Conservation (phyloP, 1,140 invertebrate genomes). For the Penaeus indicus region DNA sequence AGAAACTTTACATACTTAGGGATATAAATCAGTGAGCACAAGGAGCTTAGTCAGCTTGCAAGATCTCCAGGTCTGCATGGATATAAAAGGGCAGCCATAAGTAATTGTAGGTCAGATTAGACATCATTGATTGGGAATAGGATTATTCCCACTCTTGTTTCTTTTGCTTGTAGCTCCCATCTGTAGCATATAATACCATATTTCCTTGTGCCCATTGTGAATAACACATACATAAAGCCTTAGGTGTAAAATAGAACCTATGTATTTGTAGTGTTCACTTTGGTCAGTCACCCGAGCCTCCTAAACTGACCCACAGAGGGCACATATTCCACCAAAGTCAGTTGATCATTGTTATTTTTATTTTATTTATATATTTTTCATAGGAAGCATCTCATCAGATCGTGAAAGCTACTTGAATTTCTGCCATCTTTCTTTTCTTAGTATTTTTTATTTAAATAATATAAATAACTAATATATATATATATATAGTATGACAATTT, state of each 20-base stretch:
- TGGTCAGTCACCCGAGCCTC: constrained; percentile 40
- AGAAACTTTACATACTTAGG: constrained; percentile 40
- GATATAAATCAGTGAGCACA: constrained; percentile 45
- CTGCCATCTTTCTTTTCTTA: constrained; percentile 4
- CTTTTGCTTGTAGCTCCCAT: constrained; percentile 46
- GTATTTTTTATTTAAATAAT: constrained; percentile 32
- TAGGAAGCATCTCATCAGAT: constrained; percentile 40
- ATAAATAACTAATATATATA: no score
- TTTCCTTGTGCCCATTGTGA: constrained; percentile 55
- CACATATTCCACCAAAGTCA: constrained; percentile 30
- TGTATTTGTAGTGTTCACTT: constrained; percentile 35
- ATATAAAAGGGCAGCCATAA: constrained; percentile 28
- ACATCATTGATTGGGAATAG: constrained; percentile 21
- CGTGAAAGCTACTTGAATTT: constrained; percentile 18
- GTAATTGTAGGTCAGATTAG: constrained; percentile 28
- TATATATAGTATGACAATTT: not conserved
- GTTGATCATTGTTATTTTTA: constrained; percentile 4
- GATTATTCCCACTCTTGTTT: constrained; percentile 7
- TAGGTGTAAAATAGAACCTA: constrained; percentile 38
- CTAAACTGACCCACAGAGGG: constrained; percentile 44
- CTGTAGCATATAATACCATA: constrained; percentile 33
- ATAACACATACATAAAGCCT: constrained; percentile 36
- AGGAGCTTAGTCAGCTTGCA: constrained; percentile 41
- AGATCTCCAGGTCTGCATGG: constrained; percentile 22
- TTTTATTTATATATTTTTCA: no score